phyloP scores from a whole-genome alignment of 2,797 vertebrate species.

The Phrynocephalus guinanensis region DNA sequence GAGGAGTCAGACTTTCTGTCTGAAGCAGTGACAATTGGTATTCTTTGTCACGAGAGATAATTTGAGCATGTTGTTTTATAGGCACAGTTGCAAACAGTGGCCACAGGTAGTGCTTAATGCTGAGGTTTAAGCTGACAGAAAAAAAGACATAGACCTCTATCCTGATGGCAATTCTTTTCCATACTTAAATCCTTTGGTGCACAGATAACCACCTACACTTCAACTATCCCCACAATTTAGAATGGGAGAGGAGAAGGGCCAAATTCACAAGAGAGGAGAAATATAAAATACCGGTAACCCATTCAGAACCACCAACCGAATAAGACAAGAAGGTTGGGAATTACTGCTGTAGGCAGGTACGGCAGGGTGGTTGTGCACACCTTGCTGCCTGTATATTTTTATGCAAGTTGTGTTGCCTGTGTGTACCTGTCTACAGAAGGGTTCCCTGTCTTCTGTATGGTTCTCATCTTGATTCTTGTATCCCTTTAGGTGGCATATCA shows the following conservation, averaged over 20 bases:
- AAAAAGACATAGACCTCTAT: neutral
- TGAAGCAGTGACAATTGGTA: neutral
- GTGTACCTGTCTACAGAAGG: conserved; percentile 60
- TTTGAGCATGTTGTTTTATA: neutral
- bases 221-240: neutral
- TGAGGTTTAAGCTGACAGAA: neutral
- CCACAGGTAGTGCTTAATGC: neutral
- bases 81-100: neutral
- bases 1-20: neutral
- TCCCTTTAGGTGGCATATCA: conserved; percentile 61
- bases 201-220: neutral
- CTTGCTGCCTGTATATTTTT: conserved; percentile 13
- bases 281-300: neutral
- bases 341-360: neutral
- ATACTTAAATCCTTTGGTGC: neutral
- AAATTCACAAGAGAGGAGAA: neutral
- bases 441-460: conserved; percentile 20
- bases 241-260: neutral
- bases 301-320: neutral
- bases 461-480: conserved; percentile 58
- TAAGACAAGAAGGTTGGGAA: too few relatives aligned
- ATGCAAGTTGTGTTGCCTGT: conserved; percentile 56
- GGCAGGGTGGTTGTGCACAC: conserved; percentile 23
- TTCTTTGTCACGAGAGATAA: neutral
- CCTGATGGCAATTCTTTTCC: neutral